A percentile compares a stretch with the other conserved stretches of the same genome.
These are phyloP conservation scores for Atrichornis clamosus DNA, from an alignment of 2,113 vertebrate genomes.

Conservation along the genomic window DNA sequence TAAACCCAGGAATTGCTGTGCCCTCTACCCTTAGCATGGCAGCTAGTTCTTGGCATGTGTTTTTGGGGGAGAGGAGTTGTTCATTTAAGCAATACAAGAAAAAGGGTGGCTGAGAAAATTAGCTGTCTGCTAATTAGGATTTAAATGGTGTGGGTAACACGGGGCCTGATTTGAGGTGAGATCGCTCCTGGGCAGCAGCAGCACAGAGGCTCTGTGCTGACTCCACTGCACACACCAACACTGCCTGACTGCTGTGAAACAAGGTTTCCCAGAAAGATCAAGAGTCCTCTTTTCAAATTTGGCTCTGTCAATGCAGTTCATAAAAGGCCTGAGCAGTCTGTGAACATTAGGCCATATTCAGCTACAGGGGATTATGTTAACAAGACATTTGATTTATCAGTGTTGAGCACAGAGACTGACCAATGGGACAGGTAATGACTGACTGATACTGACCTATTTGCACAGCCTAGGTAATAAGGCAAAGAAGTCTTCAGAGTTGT, in stretches of 20 bases:
- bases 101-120: background rate
- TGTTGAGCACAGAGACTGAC: background rate
- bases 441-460: background rate
- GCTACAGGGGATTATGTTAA: background rate
- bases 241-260: too few relatives aligned
- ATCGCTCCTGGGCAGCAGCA: background rate
- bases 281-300: background rate
- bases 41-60: background rate
- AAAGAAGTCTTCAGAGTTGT: background rate
- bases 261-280: background rate
- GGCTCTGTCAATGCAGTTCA: background rate
- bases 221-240: rapidly evolving
- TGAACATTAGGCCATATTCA: background rate
- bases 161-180: background rate
- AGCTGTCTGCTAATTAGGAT: background rate
- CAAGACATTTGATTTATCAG: background rate
- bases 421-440: background rate
- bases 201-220: background rate
- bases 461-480: background rate
- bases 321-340: background rate
- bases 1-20: background rate
- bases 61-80: background rate
- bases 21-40: background rate
- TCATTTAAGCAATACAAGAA: background rate
- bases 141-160: background rate